These are phyloP conservation scores for Dendroctonus ponderosae DNA, from an alignment of 1,140 invertebrate genomes.

Conservation along the genomic window DNA sequence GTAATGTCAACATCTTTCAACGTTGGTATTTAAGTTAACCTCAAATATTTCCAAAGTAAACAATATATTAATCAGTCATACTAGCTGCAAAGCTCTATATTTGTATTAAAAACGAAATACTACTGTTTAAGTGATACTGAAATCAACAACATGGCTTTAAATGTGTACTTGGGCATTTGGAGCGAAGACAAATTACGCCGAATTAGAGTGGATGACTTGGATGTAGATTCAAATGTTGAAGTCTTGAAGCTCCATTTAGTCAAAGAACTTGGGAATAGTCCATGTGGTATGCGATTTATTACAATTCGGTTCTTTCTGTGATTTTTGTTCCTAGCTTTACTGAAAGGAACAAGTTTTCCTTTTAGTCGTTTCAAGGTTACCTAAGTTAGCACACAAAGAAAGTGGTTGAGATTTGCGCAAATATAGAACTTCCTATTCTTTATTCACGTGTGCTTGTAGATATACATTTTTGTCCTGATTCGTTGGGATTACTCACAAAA, in stretches of 20 bases:
- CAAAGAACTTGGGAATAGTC: conserved; percentile 49
- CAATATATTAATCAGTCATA: too few relatives aligned
- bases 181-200: conserved; percentile 43
- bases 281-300: conserved; percentile 35
- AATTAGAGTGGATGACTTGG: conserved; percentile 54
- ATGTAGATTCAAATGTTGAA: conserved; percentile 56
- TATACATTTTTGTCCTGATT: background rate
- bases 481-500: too few relatives aligned
- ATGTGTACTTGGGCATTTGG: conserved; percentile 34
- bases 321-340: background rate
- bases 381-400: background rate
- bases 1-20: too few relatives aligned
- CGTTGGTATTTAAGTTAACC: too few relatives aligned
- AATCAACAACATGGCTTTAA: conserved; percentile 23
- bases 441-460: background rate
- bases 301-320: conserved; percentile 49
- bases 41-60: too few relatives aligned
- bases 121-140: too few relatives aligned
- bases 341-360: too few relatives aligned
- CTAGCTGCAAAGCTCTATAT: too few relatives aligned
- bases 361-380: background rate
- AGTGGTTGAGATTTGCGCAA: background rate
- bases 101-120: too few relatives aligned
- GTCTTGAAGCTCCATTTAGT: conserved; percentile 52
- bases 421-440: background rate